A percentile compares a stretch with the other conserved stretches of the same genome.
Evolutionary conservation across 2,797 vertebrate genomes (phyloP).

Genomic region (Diplodus puntazzo): DNA sequence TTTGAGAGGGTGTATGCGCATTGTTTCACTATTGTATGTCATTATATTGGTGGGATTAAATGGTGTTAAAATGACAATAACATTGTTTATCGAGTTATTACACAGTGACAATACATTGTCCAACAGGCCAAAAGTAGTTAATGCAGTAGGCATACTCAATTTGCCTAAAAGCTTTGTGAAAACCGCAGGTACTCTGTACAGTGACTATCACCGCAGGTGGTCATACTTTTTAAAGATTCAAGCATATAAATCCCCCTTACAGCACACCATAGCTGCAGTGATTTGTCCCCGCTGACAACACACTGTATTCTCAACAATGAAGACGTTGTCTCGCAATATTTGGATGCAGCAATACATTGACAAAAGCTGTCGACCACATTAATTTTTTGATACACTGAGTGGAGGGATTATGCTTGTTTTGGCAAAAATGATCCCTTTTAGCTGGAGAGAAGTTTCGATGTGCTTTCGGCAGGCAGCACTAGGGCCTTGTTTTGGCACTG

Average conservation of each 20-base stretch:
- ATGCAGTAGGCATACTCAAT: not conserved
- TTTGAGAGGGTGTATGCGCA: too few relatives aligned
- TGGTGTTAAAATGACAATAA: too few relatives aligned
- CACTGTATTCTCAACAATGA: constrained; percentile 12
- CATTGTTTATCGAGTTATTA: too few relatives aligned
- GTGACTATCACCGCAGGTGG: not conserved
- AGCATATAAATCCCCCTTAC: not conserved
- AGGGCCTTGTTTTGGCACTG: constrained; percentile 64
- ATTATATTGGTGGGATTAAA: too few relatives aligned
- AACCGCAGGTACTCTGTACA: not conserved
- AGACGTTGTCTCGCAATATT: not conserved
- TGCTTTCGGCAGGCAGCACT: constrained; percentile 46
- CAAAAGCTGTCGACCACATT: constrained; percentile 9
- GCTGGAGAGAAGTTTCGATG: constrained; percentile 49
- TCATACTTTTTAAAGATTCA: not conserved
- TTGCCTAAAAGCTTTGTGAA: constrained; percentile 5
- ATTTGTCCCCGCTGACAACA: not conserved
- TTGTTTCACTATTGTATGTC: too few relatives aligned
- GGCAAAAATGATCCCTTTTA: constrained; percentile 41
- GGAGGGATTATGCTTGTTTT: constrained; percentile 11
- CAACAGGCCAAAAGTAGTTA: too few relatives aligned
- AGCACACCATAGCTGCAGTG: not conserved
- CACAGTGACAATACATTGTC: too few relatives aligned
- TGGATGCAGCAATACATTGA: not conserved
- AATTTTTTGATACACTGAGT: not conserved